Percentiles rank a stretch among this genome's conserved stretches.
These are phyloP conservation scores for Holocentrus rufus DNA, from an alignment of 2,797 vertebrate genomes.

Conservation along the genomic window DNA sequence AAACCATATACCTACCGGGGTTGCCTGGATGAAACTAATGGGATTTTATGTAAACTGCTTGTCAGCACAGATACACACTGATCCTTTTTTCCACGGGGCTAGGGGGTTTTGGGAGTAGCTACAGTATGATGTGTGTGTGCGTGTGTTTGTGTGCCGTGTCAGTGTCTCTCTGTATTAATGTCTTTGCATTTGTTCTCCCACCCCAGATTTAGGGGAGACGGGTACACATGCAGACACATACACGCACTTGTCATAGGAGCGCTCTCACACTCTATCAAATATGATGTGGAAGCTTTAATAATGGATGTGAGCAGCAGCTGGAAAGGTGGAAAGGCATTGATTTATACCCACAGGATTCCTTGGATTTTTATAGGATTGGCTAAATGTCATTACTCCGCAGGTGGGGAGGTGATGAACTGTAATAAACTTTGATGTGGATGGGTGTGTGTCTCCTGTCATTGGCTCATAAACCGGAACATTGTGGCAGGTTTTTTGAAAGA, in stretches of 20 bases:
- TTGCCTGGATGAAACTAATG: constrained; percentile 77
- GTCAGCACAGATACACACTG: constrained; percentile 81
- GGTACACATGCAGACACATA: constrained; percentile 40
- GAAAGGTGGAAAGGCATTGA: constrained; percentile 81
- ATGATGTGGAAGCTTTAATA: constrained; percentile 83
- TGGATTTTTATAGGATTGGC: constrained; percentile 85
- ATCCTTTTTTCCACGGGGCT: constrained; percentile 77
- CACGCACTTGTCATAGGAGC: constrained; percentile 63
- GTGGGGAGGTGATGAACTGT: constrained; percentile 84
- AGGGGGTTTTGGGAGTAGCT: constrained; percentile 46
- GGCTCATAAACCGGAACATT: constrained; percentile 77
- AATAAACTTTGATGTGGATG: constrained; percentile 85
- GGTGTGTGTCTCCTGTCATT: constrained; percentile 78
- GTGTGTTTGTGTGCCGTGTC: constrained; percentile 24
- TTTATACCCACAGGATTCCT: constrained; percentile 84
- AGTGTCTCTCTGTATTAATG: constrained; percentile 47
- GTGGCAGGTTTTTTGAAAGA: constrained; percentile 79
- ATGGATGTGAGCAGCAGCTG: constrained; percentile 82
- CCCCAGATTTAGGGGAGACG: constrained; percentile 49
- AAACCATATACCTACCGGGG: constrained; percentile 72
- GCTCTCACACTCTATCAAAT: constrained; percentile 62
- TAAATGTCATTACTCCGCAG: constrained; percentile 86
- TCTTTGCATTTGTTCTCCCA: constrained; percentile 62
- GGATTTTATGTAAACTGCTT: constrained; percentile 83
- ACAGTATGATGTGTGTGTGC: constrained; percentile 45